Conservation (phyloP, 2,113 vertebrate species). For the Thalassoma bifasciatum region DNA sequence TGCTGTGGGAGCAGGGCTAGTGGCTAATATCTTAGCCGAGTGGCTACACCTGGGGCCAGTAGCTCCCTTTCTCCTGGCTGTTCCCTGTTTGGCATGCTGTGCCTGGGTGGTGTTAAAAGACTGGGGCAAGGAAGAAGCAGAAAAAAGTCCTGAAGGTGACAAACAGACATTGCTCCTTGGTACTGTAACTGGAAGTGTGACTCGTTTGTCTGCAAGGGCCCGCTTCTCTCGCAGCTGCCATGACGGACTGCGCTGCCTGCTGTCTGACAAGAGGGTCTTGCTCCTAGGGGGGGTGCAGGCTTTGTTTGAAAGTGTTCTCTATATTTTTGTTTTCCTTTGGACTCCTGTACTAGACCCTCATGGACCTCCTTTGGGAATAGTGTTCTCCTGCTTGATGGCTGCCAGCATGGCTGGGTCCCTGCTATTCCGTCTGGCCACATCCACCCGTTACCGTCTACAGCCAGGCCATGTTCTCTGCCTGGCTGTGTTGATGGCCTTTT, state of each 20-base stretch:
- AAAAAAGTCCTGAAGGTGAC: slow-evolving; percentile 61
- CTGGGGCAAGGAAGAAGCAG: slow-evolving; percentile 89
- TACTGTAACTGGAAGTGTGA: slow-evolving; percentile 37
- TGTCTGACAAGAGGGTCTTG: slow-evolving; percentile 89
- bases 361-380: slow-evolving; percentile 89
- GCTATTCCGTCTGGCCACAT: slow-evolving; percentile 89
- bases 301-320: slow-evolving; percentile 93
- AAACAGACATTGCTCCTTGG: slow-evolving; percentile 65
- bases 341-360: slow-evolving; percentile 93
- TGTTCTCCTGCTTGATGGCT: slow-evolving; percentile 94
- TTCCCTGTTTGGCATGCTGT: slow-evolving; percentile 86
- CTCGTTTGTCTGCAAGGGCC: slow-evolving; percentile 62
- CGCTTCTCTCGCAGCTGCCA: slow-evolving; percentile 84
- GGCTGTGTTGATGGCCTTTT: slow-evolving; percentile 90
- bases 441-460: slow-evolving; percentile 88
- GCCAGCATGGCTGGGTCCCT: slow-evolving; percentile 90
- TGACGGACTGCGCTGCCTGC: slow-evolving; percentile 88
- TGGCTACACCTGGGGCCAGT: slow-evolving; percentile 91
- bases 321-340: slow-evolving; percentile 96
- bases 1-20: slow-evolving; percentile 88
- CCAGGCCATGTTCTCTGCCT: slow-evolving; percentile 90
- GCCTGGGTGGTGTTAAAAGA: slow-evolving; percentile 85
- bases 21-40: slow-evolving; percentile 88
- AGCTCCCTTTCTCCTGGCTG: slow-evolving; percentile 90
- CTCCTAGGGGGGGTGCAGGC: slow-evolving; percentile 92